Conservation (phyloP, 2,888 invertebrate genomes). For the Apoderus coryli region DNA sequence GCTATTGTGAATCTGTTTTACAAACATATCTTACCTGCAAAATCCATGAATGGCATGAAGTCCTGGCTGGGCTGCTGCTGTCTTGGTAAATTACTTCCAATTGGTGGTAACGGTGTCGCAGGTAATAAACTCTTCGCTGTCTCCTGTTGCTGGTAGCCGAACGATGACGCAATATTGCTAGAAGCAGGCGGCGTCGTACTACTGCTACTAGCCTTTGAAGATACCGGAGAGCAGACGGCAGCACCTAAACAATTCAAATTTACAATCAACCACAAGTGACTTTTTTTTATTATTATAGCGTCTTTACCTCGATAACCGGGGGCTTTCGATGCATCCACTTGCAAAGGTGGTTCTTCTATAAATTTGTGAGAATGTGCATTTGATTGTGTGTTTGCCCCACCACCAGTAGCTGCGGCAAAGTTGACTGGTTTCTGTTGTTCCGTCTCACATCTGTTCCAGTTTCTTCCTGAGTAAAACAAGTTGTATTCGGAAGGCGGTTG, state of each 20-base stretch:
- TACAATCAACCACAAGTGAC: too few species aligned
- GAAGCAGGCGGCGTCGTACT: slow-evolving; percentile 42
- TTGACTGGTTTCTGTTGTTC: slow-evolving; percentile 47
- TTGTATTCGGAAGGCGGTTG: slow-evolving; percentile 63
- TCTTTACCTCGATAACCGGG: slow-evolving; percentile 82
- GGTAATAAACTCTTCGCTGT: slow-evolving; percentile 23
- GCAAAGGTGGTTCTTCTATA: slow-evolving; percentile 32
- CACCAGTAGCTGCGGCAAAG: slow-evolving; percentile 57
- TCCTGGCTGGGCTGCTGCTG: slow-evolving; percentile 18
- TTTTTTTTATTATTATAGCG: too few species aligned
- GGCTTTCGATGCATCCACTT: slow-evolving; percentile 79
- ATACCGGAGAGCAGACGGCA: slow-evolving; percentile 62
- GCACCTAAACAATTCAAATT: too few species aligned
- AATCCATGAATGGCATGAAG: slow-evolving; percentile 10
- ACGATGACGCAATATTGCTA: too few species aligned
- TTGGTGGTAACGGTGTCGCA: slow-evolving; percentile 25
- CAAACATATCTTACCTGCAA: too few species aligned
- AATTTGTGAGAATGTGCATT: slow-evolving; percentile 22
- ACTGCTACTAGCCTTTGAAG: slow-evolving; percentile 42
- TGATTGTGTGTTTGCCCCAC: slow-evolving; percentile 24
- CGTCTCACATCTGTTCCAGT: slow-evolving; percentile 41
- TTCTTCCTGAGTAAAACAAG: slow-evolving; percentile 67
- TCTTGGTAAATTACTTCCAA: slow-evolving; percentile 27
- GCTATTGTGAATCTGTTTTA: too few species aligned
- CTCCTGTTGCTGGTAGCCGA: slow-evolving; percentile 24